These are phyloP conservation scores for Crenuchus spilurus DNA, from an alignment of 2,797 vertebrate species.

Conservation along the genomic window DNA sequence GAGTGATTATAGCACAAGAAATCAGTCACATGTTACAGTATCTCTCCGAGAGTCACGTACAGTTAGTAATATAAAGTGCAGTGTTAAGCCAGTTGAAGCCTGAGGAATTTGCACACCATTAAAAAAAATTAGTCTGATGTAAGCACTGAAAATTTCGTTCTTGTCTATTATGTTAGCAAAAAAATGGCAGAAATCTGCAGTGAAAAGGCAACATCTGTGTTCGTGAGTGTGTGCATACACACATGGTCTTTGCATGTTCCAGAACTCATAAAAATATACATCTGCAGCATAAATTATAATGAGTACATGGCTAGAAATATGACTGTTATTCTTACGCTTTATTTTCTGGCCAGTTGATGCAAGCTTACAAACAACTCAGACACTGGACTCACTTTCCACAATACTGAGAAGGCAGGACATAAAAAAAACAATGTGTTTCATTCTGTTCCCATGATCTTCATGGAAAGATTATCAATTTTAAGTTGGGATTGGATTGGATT, in stretches of 20 bases:
- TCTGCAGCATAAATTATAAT: constrained; percentile 52
- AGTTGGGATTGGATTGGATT: no score
- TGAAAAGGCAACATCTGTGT: constrained; percentile 10
- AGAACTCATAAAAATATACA: constrained; percentile 48
- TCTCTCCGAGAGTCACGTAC: background rate
- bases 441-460: background rate
- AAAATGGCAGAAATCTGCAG: background rate
- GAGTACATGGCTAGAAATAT: constrained; percentile 32
- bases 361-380: background rate
- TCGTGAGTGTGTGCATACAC: background rate
- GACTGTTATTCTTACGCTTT: constrained; percentile 10
- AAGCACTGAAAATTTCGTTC: background rate
- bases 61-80: background rate
- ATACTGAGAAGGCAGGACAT: background rate
- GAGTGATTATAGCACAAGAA: background rate
- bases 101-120: constrained; percentile 2
- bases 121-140: constrained; percentile 1
- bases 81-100: background rate
- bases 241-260: constrained; percentile 13
- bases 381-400: background rate
- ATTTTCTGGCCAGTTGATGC: background rate
- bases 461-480: no score
- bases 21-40: background rate
- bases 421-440: background rate
- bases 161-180: background rate